Evolutionary conservation across 2,797 vertebrate species (phyloP).

Genomic region (Ptychobarbus kaznakovi): DNA sequence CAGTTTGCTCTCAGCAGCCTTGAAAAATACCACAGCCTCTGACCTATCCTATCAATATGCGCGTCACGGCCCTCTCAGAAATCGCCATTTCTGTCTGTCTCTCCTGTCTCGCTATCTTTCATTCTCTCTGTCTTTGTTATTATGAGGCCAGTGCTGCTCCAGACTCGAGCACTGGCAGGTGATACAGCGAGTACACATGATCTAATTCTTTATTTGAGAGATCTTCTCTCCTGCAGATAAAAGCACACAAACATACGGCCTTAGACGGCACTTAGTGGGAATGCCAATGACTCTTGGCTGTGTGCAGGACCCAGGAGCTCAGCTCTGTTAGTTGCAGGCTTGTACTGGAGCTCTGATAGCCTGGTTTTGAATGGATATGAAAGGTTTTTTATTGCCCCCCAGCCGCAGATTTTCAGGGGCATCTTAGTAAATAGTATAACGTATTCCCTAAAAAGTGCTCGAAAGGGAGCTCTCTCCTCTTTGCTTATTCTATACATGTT

Average conservation of each 20-base stretch:
- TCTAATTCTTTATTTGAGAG: constrained; percentile 45
- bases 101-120: neutral
- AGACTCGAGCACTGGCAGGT: constrained; percentile 16
- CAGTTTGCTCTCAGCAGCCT: neutral
- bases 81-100: neutral
- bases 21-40: constrained; percentile 25
- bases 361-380: constrained; percentile 7
- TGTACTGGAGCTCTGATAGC: neutral
- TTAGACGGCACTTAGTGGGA: constrained; percentile 15
- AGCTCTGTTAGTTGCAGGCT: constrained; percentile 9
- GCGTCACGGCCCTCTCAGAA: neutral
- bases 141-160: constrained; percentile 12
- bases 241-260: constrained; percentile 31
- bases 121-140: constrained; percentile 9
- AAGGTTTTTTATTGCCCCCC: neutral
- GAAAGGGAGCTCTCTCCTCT: constrained; percentile 14
- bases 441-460: constrained; percentile 39
- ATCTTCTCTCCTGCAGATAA: constrained; percentile 29
- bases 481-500: constrained; percentile 46
- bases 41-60: constrained; percentile 38
- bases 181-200: constrained; percentile 33
- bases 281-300: constrained; percentile 30
- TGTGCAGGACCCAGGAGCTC: constrained; percentile 9
- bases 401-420: constrained; percentile 18
- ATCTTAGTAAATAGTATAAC: constrained; percentile 15